Evolutionary conservation across 2,797 vertebrate species (phyloP).

Genomic region (Psittacula echo): DNA sequence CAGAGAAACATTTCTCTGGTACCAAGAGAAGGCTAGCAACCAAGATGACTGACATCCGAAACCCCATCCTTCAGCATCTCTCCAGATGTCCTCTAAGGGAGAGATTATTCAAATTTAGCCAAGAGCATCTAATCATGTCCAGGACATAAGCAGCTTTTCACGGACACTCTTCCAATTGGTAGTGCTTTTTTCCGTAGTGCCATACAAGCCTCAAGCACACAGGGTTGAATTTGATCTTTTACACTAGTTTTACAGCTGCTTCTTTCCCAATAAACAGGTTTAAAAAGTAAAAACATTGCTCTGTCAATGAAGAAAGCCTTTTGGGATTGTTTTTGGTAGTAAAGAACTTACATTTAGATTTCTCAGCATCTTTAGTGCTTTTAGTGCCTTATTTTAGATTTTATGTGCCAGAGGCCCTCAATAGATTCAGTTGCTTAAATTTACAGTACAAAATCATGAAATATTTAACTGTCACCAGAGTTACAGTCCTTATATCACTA

Average conservation of each 20-base stretch:
- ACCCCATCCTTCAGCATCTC: accelerated
- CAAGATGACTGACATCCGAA: neutral
- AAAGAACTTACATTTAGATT: neutral
- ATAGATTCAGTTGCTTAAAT: neutral
- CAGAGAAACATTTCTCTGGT: neutral
- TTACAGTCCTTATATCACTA: neutral
- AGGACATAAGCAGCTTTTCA: neutral
- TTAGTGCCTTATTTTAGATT: neutral
- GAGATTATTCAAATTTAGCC: neutral
- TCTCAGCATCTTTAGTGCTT: neutral
- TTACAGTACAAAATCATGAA: neutral
- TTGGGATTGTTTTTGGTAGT: neutral
- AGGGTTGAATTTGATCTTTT: neutral
- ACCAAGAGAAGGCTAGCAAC: neutral
- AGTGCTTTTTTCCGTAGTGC: neutral
- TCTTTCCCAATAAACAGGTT: neutral
- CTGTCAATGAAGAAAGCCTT: neutral
- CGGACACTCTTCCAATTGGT: accelerated
- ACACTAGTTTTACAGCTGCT: neutral
- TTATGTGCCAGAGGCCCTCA: neutral
- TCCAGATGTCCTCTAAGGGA: neutral
- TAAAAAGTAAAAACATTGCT: neutral
- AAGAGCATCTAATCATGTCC: neutral
- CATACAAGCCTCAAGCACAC: neutral
- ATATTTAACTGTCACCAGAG: neutral